Conservation (phyloP, 1,140 invertebrate species). For the Papilio xuthus region DNA sequence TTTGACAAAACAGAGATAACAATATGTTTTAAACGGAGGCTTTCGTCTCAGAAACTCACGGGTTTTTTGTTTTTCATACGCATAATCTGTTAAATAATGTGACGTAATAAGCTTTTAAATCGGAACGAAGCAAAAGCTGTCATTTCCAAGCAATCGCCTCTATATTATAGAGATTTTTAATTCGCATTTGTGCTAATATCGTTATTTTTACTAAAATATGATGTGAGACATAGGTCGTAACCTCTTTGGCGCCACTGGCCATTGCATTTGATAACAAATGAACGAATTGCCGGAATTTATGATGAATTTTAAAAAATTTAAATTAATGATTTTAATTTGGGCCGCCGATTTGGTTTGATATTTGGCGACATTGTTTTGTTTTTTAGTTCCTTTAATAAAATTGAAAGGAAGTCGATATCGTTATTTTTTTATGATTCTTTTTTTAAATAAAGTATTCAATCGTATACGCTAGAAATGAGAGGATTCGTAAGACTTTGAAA, state of each 20-base stretch:
- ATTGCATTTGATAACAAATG: neutral
- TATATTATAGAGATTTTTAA: too few relatives aligned
- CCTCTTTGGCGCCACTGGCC: constrained; percentile 6
- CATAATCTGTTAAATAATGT: too few relatives aligned
- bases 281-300: constrained; percentile 11
- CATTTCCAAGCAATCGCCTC: too few relatives aligned
- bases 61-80: too few relatives aligned
- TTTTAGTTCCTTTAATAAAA: neutral
- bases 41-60: too few relatives aligned
- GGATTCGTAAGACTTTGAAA: too few relatives aligned
- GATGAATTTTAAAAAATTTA: constrained; percentile 4
- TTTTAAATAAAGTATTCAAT: neutral
- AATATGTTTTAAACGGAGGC: too few relatives aligned
- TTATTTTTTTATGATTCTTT: neutral
- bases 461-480: neutral
- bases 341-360: constrained; percentile 14
- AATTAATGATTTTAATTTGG: constrained; percentile 17
- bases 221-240: neutral
- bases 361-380: neutral
- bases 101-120: too few relatives aligned
- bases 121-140: too few relatives aligned
- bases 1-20: too few relatives aligned
- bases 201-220: neutral
- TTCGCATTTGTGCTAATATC: neutral
- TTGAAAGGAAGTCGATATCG: constrained; percentile 3